Base-by-base conservation (phyloP, 2,888 invertebrate genomes). In the Tinea semifulvella region DNA sequence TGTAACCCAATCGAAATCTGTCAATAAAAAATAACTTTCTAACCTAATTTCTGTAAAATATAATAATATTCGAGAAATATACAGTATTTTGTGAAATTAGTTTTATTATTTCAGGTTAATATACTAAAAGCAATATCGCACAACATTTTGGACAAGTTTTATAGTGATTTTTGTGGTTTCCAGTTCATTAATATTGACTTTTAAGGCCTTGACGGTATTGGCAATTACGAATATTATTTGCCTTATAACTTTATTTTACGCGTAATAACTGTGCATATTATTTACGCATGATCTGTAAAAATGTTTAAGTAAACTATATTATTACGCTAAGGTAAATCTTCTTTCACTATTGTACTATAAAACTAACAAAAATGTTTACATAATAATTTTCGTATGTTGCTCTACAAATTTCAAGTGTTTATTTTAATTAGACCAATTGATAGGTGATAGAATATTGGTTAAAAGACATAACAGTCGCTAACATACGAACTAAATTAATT, bases 1-100 rank as follows among this genome's bases (percentile, higher is more conserved):
- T n/a, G n/a, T n/a, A n/a, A n/a, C n/a, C n/a, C n/a, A n/a, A n/a
- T n/a, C n/a, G n/a, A n/a, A n/a, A n/a, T n/a, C 31, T 31, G 31
- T 31, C 31, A 31, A 27, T 27, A 53, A 54, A 53, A 52, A 58
- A 58, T 56, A 59, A 54, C 53, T 54, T 53, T 55, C 46, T 62
- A 56, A 57, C 55, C 59, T 53, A 44, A 51, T 49, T 57, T n/a
- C 50, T 48, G 26, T 22, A 25, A 49, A 6, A 22, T 47, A 38
- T 25, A 31, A 16, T 11, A 3, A 40, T 20, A 20, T 13, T 27
- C 16, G 31, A n/a, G 7, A 31, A 2, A 31, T 3, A 13, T 22
- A 22, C 22, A 14, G 13, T 13, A n/a, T n/a, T n/a, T 42, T 42
- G 22, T 26, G 13, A 42, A 42, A 11, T 27, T 26, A 48, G 50